phyloP scores from a whole-genome alignment of 1,140 invertebrate genomes.

The Psilanteris sp. region DNA sequence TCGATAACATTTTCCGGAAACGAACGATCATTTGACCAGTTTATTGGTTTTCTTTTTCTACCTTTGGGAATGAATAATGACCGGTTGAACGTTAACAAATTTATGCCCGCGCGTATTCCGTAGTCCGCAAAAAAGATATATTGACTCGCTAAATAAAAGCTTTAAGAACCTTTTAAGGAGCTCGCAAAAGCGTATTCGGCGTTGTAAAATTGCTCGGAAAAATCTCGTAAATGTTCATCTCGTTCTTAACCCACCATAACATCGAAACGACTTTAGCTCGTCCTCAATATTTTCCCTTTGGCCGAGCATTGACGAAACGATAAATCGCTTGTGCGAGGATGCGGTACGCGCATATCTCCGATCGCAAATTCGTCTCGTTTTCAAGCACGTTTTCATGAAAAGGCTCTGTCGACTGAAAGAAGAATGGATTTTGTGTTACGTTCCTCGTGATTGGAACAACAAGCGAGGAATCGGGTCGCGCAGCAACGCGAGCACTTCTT shows the following conservation, averaged over 20 bases:
- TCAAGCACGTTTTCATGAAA: conserved; percentile 59
- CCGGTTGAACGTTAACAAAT: conserved; percentile 49
- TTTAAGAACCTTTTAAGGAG: conserved; percentile 55
- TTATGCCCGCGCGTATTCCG: conserved; percentile 41
- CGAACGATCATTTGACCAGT: conserved; percentile 32
- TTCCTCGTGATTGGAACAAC: conserved; percentile 52
- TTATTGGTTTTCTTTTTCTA: conserved; percentile 40
- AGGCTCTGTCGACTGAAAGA: conserved; percentile 40
- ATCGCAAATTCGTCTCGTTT: conserved; percentile 58
- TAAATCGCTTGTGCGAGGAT: conserved; percentile 55
- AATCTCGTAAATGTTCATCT: conserved; percentile 62
- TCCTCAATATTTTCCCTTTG: conserved; percentile 60
- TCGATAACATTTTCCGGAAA: conserved; percentile 38
- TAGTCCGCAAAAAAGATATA: conserved; percentile 43
- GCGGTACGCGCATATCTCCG: conserved; percentile 25
- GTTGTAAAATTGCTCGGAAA: conserved; percentile 64
- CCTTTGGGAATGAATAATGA: conserved; percentile 41
- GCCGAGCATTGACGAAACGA: conserved; percentile 52
- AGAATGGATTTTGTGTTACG: conserved; percentile 53
- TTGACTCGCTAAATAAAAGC: conserved; percentile 56
- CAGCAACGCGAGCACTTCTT: conserved; percentile 35
- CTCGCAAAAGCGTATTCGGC: conserved; percentile 49
- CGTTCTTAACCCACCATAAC: conserved; percentile 50
- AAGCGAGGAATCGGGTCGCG: conserved; percentile 40
- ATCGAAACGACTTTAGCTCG: conserved; percentile 59